Evolutionary conservation across 2,797 vertebrate species (phyloP), one percentile per base, ranked within the genome.

Genomic region (Ciconia nigra): DNA sequence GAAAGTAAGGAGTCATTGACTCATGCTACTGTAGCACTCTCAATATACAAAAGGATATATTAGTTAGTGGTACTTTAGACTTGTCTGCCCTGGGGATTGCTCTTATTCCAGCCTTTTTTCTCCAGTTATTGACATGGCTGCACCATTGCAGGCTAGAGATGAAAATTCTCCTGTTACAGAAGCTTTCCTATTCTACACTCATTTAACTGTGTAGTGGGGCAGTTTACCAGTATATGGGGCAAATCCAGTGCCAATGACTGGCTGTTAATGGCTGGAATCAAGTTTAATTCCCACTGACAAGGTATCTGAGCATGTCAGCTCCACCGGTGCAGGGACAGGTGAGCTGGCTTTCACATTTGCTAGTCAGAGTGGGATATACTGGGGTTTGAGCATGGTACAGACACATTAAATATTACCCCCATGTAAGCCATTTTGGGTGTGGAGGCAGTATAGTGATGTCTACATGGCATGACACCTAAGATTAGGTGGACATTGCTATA

Each of bases 31-130:
- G 2, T 89, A 89, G 49, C 57, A 74, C 25, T 89, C 76, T 66
- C 51, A 91, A 28, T 94, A 55, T 69, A 54, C 28, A 72, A 78
- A 90, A 47, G 17, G 28, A n/a, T 55, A 6, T 83, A 26, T 55
- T 88, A 71, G 22, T 83, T 81, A 76, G 58, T 72, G 31, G 25
- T 93, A 70, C 21, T 86, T 90, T 52, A 47, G 55, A 87, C 83
- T 86, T 96, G 33, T 76, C 71, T 90, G 71, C 37, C 62, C 25
- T 63, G 82, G 89, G 87, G n/a, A 77, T 94, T 97, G 58, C 66
- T 51, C 25, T 95, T 91, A 70, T 96, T 96, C 94, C 93, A 95
- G 94, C 69, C 46, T 66, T 91, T 91, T 95, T 70, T 67, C 37
- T 81, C 65, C 54, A 78, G 84, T 91, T 81, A 28, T 24, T 93